phyloP scores from a whole-genome alignment of 92 coral and sea anemone species.

The Paragorgia papillata region DNA sequence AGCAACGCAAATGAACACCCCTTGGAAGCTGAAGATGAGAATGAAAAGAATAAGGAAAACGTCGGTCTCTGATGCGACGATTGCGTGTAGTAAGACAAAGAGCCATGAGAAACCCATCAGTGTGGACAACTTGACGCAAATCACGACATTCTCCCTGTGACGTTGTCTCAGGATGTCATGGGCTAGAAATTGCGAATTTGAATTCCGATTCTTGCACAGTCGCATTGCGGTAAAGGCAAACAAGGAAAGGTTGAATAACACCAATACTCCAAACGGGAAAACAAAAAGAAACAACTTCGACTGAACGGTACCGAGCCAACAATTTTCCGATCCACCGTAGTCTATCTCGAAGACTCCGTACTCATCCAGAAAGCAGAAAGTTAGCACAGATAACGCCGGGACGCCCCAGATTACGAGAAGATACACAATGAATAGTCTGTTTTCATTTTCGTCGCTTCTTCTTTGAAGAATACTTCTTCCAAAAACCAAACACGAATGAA shows the following conservation, averaged over 20 bases:
- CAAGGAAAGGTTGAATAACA: neutral
- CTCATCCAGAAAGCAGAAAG: neutral
- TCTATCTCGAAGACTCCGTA: neutral
- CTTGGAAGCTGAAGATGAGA: slow-evolving; percentile 13
- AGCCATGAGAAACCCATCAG: too few species aligned
- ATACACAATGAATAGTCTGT: neutral
- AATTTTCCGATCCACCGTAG: neutral
- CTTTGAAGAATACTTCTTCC: neutral
- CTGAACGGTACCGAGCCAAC: neutral
- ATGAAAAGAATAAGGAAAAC: slow-evolving; percentile 10
- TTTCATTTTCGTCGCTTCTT: neutral
- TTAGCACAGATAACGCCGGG: slow-evolving; percentile 1
- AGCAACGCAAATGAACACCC: slow-evolving; percentile 5
- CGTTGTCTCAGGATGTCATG: too few species aligned
- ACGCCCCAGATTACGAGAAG: slow-evolving; percentile 2
- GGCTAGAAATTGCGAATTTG: slow-evolving; percentile 17
- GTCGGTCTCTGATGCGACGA: neutral
- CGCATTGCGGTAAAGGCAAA: neutral
- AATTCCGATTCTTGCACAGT: neutral
- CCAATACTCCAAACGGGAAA: neutral
- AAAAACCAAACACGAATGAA: slow-evolving; percentile 16
- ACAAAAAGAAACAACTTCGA: neutral
- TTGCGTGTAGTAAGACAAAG: slow-evolving; percentile 1
- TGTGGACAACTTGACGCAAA: slow-evolving; percentile 21
- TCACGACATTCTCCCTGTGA: neutral